Conservation (phyloP, 2,113 vertebrate genomes). For the Porphyrio hochstetteri region DNA sequence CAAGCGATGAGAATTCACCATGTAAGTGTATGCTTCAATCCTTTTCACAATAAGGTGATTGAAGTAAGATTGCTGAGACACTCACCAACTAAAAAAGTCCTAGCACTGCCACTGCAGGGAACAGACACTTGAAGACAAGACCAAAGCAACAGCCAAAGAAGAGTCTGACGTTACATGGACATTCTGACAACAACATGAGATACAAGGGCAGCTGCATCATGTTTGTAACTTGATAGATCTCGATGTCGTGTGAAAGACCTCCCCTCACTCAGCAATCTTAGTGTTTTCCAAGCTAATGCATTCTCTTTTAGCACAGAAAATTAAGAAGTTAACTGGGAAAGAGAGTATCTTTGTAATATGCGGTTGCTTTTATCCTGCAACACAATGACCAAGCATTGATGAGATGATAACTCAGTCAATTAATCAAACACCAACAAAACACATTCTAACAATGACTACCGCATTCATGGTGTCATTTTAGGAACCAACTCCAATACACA, state of each 20-base stretch:
- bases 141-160: not conserved
- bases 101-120: not conserved
- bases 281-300: not conserved
- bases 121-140: not conserved
- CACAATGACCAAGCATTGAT: not conserved
- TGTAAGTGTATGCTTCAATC: not conserved
- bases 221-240: not conserved
- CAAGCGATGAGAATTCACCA: not conserved
- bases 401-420: constrained; percentile 4
- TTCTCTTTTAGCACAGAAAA: not conserved
- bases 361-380: constrained; percentile 6
- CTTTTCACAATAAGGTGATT: not conserved
- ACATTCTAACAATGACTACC: not conserved
- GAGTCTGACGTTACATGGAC: not conserved
- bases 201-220: not conserved
- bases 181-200: not conserved
- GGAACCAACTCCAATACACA: not conserved
- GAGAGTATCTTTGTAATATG: not conserved
- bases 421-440: constrained; percentile 52
- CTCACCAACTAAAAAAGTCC: not conserved
- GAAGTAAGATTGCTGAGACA: not conserved
- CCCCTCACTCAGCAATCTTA: not conserved
- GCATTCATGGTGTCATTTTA: not conserved
- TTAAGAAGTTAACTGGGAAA: not conserved
- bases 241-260: not conserved